A percentile compares a stretch with the other conserved stretches of the same genome.
phyloP scores from a whole-genome alignment of 2,888 invertebrate genomes.

The Calameuta pallipes region DNA sequence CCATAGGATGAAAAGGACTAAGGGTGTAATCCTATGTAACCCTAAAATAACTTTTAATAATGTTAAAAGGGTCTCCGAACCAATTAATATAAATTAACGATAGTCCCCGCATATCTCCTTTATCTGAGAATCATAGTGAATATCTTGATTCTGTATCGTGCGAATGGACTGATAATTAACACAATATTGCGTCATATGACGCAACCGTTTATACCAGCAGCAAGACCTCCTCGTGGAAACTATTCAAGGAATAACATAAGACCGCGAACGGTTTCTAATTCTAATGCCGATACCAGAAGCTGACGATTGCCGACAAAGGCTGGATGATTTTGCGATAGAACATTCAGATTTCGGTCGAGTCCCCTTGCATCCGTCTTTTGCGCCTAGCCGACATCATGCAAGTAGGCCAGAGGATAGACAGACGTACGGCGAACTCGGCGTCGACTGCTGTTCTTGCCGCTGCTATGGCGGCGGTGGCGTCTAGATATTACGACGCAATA shows the following conservation, averaged over 20 bases:
- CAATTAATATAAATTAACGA: too few species aligned
- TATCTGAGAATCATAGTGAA: too few species aligned
- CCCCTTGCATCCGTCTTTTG: not conserved
- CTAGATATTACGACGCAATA: conserved; percentile 60
- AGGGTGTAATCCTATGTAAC: too few species aligned
- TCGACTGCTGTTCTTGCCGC: too few species aligned
- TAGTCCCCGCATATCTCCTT: too few species aligned
- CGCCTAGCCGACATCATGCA: conserved; percentile 38
- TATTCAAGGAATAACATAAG: too few species aligned
- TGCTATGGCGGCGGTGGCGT: conserved; percentile 29
- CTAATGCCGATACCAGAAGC: conserved; percentile 7
- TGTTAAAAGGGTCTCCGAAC: too few species aligned
- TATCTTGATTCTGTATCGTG: too few species aligned
- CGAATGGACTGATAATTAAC: conserved; percentile 17
- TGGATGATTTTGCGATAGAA: not conserved
- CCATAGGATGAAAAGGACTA: too few species aligned
- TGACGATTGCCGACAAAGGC: conserved; percentile 18
- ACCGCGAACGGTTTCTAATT: conserved; percentile 22
- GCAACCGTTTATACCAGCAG: conserved; percentile 19
- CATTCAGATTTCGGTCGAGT: not conserved
- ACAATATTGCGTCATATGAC: conserved; percentile 26
- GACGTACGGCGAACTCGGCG: not conserved
- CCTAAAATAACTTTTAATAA: too few species aligned
- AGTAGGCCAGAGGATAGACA: conserved; percentile 58
- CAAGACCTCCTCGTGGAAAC: too few species aligned